Conservation (phyloP, 1,140 invertebrate species). For the Lethrus apterus region DNA sequence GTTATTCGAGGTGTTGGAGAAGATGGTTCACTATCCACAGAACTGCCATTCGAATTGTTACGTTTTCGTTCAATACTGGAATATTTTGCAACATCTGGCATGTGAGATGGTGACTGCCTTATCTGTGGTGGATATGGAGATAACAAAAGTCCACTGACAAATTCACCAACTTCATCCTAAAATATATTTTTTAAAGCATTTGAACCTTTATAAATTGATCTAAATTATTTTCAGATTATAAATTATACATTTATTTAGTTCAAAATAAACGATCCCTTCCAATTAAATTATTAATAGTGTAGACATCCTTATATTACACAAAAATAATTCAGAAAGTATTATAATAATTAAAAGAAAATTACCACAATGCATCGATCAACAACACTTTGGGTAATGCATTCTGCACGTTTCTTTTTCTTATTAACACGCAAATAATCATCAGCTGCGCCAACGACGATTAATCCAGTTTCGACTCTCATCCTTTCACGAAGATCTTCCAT, state of each 20-base stretch:
- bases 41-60: conserved; percentile 48
- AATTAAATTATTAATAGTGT: too few species aligned
- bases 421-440: conserved; percentile 69
- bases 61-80: conserved; percentile 32
- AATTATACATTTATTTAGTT: too few species aligned
- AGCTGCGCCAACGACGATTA: conserved; percentile 75
- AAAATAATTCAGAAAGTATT: conserved; percentile 4
- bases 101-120: conserved; percentile 38
- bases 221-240: background rate
- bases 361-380: conserved; percentile 71
- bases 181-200: background rate
- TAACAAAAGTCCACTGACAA: conserved; percentile 50
- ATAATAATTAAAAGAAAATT: conserved; percentile 22
- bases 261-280: too few species aligned
- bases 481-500: conserved; percentile 68
- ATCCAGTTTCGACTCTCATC: conserved; percentile 66
- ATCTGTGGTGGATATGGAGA: conserved; percentile 54
- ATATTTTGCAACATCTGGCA: conserved; percentile 25
- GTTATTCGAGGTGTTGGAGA: conserved; percentile 42
- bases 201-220: background rate
- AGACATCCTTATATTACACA: too few species aligned
- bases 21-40: conserved; percentile 47
- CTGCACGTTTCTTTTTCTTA: conserved; percentile 59
- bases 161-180: conserved; percentile 56
- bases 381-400: conserved; percentile 74